Evolutionary conservation across 2,888 invertebrate genomes (phyloP), one percentile per base, ranked within the genome.

Genomic region (Chouioia cunea): DNA sequence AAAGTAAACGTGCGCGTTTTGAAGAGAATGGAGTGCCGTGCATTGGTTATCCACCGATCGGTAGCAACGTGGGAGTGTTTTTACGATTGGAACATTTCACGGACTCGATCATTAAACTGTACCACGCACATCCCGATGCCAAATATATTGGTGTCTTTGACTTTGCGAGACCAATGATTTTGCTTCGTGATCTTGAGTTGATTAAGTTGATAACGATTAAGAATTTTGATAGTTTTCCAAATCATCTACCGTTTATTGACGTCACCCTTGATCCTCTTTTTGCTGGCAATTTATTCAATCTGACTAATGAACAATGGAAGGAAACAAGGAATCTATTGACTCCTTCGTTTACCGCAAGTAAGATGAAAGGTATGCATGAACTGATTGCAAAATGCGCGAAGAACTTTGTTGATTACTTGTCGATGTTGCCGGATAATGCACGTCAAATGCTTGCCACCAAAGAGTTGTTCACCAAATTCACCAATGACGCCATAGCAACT

Each of bases 301-400:
- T 80, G 0, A 71, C 71, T 4, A 88, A 87, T 20, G 84, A 88
- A 1, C 84, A 76, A 79, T 89, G 89, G 89, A 85, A 87, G 0
- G 84, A 87, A 14, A 87, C 88, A 86, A 79, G 89, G 16, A 81
- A 83, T 0, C 86, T 87, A 0, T 76, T 89, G 14, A 88, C 87
- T 58, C 89, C 65, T 10, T 36, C 36, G 36, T 36, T 36, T 12
- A 36, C 36, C 36, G 6, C 36, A 12, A 36, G 36, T 12, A 89
- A 89, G 78, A 88, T 89, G 88, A 86, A 87, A 50, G 79, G 81
- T 8, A 88, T 89, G 87, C 83, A 88, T 77, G 85, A 86, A 0
- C 82, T 88, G 60, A 88, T 89, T 70, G 75, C 75, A 0, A 82
- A 81, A 23, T 82, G 82, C 23, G 82, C 81, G 4, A 73, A 69